phyloP scores from a whole-genome alignment of 2,888 invertebrate species.

The Lymantria dispar region DNA sequence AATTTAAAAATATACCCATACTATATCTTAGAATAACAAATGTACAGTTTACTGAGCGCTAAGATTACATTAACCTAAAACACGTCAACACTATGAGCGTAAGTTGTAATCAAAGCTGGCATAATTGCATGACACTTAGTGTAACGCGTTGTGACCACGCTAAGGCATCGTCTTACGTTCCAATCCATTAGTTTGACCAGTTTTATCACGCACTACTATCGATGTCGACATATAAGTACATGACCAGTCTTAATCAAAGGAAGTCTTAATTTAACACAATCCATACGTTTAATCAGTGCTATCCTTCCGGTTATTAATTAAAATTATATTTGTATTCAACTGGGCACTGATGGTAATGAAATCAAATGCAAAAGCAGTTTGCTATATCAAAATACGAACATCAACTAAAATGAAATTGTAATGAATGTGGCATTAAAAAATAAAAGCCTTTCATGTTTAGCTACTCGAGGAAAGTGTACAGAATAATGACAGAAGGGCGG shows the following conservation, averaged over 20 bases:
- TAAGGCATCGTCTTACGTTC: slow-evolving; percentile 25
- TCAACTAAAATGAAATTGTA: slow-evolving; percentile 48
- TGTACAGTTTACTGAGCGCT: slow-evolving; percentile 11
- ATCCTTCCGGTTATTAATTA: slow-evolving; percentile 33
- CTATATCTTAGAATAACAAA: too few species aligned
- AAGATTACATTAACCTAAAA: slow-evolving; percentile 26
- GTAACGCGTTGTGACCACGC: slow-evolving; percentile 37
- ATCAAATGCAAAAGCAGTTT: slow-evolving; percentile 7
- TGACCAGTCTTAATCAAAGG: slow-evolving; percentile 41
- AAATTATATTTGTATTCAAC: slow-evolving; percentile 27
- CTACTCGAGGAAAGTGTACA: slow-evolving; percentile 69
- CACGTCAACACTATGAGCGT: slow-evolving; percentile 41
- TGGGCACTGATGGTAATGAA: slow-evolving; percentile 16
- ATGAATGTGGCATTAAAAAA: slow-evolving; percentile 52
- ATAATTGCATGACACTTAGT: slow-evolving; percentile 44
- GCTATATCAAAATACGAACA: slow-evolving; percentile 21
- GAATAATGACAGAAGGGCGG: slow-evolving; percentile 77
- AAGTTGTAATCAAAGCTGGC: slow-evolving; percentile 44
- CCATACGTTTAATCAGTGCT: slow-evolving; percentile 36
- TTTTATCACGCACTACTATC: slow-evolving; percentile 45
- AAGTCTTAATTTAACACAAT: slow-evolving; percentile 41
- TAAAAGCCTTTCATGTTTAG: slow-evolving; percentile 58
- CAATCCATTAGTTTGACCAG: slow-evolving; percentile 30
- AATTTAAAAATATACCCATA: too few species aligned
- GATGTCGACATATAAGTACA: slow-evolving; percentile 25